Evolutionary conservation across 2,888 invertebrate species (phyloP).

Genomic region (Machimus rusticus): DNA sequence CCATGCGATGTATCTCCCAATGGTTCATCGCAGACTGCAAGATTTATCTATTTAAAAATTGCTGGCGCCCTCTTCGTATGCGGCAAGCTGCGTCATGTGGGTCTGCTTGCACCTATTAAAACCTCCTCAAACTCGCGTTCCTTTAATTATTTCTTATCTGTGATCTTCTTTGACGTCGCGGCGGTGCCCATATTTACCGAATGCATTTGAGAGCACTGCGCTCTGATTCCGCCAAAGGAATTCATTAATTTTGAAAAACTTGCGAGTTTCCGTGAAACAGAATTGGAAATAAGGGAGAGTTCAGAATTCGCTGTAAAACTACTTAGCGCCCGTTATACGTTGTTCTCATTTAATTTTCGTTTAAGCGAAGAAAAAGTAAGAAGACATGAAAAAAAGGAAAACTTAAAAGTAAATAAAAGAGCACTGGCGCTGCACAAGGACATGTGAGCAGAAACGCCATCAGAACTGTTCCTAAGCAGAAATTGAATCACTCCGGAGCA

Average conservation of each 20-base stretch:
- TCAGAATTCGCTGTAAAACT: not conserved
- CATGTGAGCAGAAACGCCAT: not conserved
- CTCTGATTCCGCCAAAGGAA: not conserved
- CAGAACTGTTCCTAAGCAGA: not conserved
- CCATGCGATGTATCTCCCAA: not conserved
- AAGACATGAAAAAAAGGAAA: not conserved
- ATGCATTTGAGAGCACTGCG: not conserved
- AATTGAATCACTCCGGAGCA: constrained; percentile 2
- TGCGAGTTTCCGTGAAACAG: not conserved
- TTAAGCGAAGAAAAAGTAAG: not conserved
- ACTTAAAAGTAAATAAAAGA: not conserved
- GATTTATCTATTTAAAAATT: not conserved
- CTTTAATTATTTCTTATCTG: not conserved
- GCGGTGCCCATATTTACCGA: not conserved
- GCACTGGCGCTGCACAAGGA: not conserved
- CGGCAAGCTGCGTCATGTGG: not conserved
- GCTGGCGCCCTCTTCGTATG: not conserved
- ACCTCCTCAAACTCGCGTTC: not conserved
- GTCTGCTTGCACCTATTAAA: not conserved
- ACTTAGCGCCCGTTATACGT: not conserved
- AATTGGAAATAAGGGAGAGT: not conserved
- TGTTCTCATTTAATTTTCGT: not conserved
- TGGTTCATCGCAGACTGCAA: not conserved
- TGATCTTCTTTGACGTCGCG: not conserved
- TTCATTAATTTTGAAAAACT: not conserved